These are phyloP conservation scores for Salpingus planirostris DNA, from an alignment of 2,888 invertebrate genomes.

Conservation along the genomic window DNA sequence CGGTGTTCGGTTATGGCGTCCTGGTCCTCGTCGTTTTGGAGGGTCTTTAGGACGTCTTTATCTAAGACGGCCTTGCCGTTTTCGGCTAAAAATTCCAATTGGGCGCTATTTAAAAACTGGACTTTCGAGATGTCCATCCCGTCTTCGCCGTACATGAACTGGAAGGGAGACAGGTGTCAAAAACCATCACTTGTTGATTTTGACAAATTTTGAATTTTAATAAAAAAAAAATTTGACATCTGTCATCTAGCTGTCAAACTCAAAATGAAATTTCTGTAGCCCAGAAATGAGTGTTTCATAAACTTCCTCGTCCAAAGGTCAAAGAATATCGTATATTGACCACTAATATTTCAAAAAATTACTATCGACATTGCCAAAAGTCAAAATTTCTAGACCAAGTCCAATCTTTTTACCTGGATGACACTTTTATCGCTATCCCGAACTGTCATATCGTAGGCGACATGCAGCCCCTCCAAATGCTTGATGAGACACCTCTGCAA, in stretches of 20 bases:
- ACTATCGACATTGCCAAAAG: too few relatives aligned
- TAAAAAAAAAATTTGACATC: conserved; percentile 9
- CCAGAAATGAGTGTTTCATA: too few relatives aligned
- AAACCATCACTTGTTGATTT: too few relatives aligned
- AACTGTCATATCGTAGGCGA: conserved; percentile 91
- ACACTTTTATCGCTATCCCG: conserved; percentile 90
- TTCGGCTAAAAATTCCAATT: conserved; percentile 71
- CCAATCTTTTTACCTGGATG: conserved; percentile 67
- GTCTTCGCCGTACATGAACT: conserved; percentile 91
- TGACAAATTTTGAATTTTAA: too few relatives aligned
- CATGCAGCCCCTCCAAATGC: conserved; percentile 90
- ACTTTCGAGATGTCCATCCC: conserved; percentile 83
- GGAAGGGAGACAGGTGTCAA: too few relatives aligned
- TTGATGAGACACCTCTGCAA: conserved; percentile 95
- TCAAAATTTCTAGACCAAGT: too few relatives aligned
- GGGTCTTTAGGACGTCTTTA: conserved; percentile 46
- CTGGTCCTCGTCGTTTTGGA: conserved; percentile 49
- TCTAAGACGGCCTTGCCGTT: conserved; percentile 63
- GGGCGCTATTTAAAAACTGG: conserved; percentile 69
- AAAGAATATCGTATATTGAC: too few relatives aligned
- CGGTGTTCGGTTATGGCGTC: conserved; percentile 47
- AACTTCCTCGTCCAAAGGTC: too few relatives aligned
- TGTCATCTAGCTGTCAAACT: conserved; percentile 4
- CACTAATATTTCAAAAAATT: too few relatives aligned
- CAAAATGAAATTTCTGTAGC: too few relatives aligned